Base-by-base conservation (phyloP, 2,888 invertebrate species). In the Morinoia aosen region DNA sequence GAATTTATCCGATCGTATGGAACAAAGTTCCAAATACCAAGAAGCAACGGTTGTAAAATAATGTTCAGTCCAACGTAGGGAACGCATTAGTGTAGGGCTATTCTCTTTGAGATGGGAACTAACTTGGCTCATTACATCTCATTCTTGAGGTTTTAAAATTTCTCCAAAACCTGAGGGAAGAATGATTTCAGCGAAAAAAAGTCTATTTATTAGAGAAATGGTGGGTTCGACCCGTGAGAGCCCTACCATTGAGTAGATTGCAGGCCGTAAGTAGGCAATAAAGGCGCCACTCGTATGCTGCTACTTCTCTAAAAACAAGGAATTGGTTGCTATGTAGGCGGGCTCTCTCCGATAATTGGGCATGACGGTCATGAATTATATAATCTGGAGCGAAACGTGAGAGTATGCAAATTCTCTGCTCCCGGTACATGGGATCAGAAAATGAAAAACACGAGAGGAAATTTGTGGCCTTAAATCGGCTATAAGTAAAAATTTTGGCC, bases 291-390 rank as follows among this genome's bases (percentile, higher is more conserved):
- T 25, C 76, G 16, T 12, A 76, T 33, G 25, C 76, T 76, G 25
- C 25, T 76, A 33, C 76, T 61, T 61, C 61, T 12, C 76, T 76
- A 19, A 76, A 76, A 76, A 76, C 76, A 76, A 76, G 76, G 76
- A 76, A 76, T 76, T 16, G 76, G 76, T 76, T 76, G 76, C 76
- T 76, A 76, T 76, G 76, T 76, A 76, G 76, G 76, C 76, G 76
- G 76, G 76, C 76, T 33, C 8, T 76, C 76, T 76, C 25, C 19
- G 1, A 76, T 76, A 33, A 76, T 76, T 76, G 25, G 25, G 33
- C 76, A 76, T 33, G 10, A 7, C 76, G 76, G 25, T 76, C 25
- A 33, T 76, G 33, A 76, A 76, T 76, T 76, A 76, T 76, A 76
- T 76, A 19, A 76, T 76, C 76, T 76, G 33, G 76, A 76, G 33